Percentiles rank a stretch among this genome's conserved stretches.
These are phyloP conservation scores for Melanotaenia trifasciata DNA, from an alignment of 2,797 vertebrate genomes.

Conservation along the genomic window DNA sequence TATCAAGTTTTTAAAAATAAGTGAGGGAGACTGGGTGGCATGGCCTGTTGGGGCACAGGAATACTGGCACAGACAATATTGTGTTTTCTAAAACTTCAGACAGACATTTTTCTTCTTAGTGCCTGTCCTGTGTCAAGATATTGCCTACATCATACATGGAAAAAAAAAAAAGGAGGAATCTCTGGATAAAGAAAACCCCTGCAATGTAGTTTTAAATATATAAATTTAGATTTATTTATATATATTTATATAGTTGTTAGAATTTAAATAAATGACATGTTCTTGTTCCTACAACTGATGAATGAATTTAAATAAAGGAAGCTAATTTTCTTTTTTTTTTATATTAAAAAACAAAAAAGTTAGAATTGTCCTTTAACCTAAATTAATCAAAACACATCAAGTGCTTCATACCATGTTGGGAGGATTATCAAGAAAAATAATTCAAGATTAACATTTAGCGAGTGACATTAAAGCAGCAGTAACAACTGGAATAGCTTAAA, in stretches of 20 bases:
- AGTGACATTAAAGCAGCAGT: constrained; percentile 79
- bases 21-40: constrained; percentile 65
- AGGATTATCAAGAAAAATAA: constrained; percentile 68
- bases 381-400: constrained; percentile 54
- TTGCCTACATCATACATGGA: constrained; percentile 83
- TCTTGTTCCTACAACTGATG: constrained; percentile 80
- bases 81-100: constrained; percentile 80
- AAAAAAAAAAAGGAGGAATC: constrained; percentile 73
- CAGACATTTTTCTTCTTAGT: constrained; percentile 55
- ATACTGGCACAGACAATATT: constrained; percentile 88
- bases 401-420: constrained; percentile 79
- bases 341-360: constrained; percentile 30
- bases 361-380: constrained; percentile 69
- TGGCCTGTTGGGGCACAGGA: constrained; percentile 79
- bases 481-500: constrained; percentile 86
- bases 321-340: constrained; percentile 56
- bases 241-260: constrained; percentile 69
- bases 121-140: constrained; percentile 84
- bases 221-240: constrained; percentile 76
- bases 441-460: constrained; percentile 70
- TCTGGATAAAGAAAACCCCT: constrained; percentile 82
- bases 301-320: constrained; percentile 83
- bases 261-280: constrained; percentile 81
- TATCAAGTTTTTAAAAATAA: constrained; percentile 81
- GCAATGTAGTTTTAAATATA: constrained; percentile 85